These are phyloP conservation scores for Drosophila rhopaloa DNA, from an alignment of 1,140 invertebrate genomes.

Conservation along the genomic window DNA sequence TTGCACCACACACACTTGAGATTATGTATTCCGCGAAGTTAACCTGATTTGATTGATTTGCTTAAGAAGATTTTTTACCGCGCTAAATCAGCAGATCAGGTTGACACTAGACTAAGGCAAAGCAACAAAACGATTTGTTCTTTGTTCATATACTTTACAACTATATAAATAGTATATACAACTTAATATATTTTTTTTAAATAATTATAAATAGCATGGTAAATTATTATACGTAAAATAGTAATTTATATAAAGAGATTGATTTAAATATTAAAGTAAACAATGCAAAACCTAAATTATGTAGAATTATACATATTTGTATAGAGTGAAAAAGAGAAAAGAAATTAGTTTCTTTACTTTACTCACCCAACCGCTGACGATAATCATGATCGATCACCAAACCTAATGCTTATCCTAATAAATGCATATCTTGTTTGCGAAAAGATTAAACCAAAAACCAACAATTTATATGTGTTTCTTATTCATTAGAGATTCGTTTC, in stretches of 20 bases:
- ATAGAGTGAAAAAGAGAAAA: background rate
- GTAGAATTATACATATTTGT: conserved; percentile 23
- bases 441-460: conserved; percentile 73
- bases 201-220: conserved; percentile 37
- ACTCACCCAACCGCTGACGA: conserved; percentile 18
- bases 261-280: conserved; percentile 31
- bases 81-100: conserved; percentile 25
- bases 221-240: conserved; percentile 41
- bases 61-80: conserved; percentile 12
- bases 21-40: conserved; percentile 34
- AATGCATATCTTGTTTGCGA: conserved; percentile 72
- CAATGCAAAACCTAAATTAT: conserved; percentile 12
- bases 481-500: conserved; percentile 42
- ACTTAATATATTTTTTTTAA: conserved; percentile 29
- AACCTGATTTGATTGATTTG: conserved; percentile 21
- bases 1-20: conserved; percentile 13
- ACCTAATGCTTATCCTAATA: conserved; percentile 45
- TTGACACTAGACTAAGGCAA: conserved; percentile 57
- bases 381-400: conserved; percentile 48
- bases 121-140: conserved; percentile 44
- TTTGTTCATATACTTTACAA: conserved; percentile 33
- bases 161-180: conserved; percentile 34
- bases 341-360: background rate
- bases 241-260: conserved; percentile 43
- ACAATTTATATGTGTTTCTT: conserved; percentile 75